A percentile compares a stretch with the other conserved stretches of the same genome.
Conservation (phyloP, 2,888 invertebrate species). For the Zaprionus lineosus region DNA sequence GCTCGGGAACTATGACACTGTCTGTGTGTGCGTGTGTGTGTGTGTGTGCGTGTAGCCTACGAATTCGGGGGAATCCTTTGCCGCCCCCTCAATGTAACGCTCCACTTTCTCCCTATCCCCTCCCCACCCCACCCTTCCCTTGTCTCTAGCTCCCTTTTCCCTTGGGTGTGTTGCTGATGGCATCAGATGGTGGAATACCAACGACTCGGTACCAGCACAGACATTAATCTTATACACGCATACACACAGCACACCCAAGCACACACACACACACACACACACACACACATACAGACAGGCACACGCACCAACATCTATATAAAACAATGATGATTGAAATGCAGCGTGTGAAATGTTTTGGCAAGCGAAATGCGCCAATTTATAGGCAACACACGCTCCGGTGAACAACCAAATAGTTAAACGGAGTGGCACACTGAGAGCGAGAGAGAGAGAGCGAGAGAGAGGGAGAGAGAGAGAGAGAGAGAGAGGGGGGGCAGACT, state of each 20-base stretch:
- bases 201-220: slow-evolving; percentile 14
- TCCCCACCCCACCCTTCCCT: too few relatives aligned
- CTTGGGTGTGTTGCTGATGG: slow-evolving; percentile 29
- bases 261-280: slow-evolving; percentile 7
- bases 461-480: background rate
- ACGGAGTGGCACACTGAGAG: background rate
- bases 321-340: slow-evolving; percentile 65
- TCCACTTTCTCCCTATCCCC: too few relatives aligned
- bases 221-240: slow-evolving; percentile 22
- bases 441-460: background rate
- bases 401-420: slow-evolving; percentile 28
- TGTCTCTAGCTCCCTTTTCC: slow-evolving; percentile 51
- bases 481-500: background rate
- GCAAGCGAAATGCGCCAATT: slow-evolving; percentile 56
- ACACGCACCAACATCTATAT: slow-evolving; percentile 17
- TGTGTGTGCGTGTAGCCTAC: too few relatives aligned
- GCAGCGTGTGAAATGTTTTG: slow-evolving; percentile 56
- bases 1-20: too few relatives aligned
- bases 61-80: too few relatives aligned
- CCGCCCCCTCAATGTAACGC: too few relatives aligned
- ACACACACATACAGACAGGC: background rate
- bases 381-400: slow-evolving; percentile 57
- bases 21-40: too few relatives aligned
- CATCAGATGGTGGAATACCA: slow-evolving; percentile 45
- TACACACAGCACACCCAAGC: slow-evolving; percentile 10